Base-by-base conservation (phyloP, 2,888 invertebrate genomes). In the Pollenia griseotomentosa region DNA sequence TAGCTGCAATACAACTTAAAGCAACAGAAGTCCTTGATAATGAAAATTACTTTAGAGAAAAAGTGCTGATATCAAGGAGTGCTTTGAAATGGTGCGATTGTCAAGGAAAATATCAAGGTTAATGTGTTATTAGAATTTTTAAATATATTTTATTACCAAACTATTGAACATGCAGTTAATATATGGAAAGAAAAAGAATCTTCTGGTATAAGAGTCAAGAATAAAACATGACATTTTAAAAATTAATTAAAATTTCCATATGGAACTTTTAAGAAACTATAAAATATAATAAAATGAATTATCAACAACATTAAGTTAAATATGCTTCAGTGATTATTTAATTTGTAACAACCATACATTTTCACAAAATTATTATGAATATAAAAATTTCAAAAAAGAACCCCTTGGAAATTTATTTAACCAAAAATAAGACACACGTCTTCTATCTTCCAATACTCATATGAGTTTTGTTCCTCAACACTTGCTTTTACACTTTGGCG, bases 321-420 rank as follows among this genome's bases (percentile, higher is more conserved):
- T 66, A 88, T 87, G 88, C 86, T 83, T 83, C 71, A 83, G 81
- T 85, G 85, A 74, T 85, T 88, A 71, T 71, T 86, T 86, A 83
- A 86, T 53, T 83, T 73, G 81, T 85, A 82, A 81, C 61, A 86
- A 85, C 65, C 71, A 80, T 8, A 53, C 33, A 33, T 33, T 5
- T 6, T 33, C 33, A 33, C 33, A 33, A 33, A 33, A 33, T 33
- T 33, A 33, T 33, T 33, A 33, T 33, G 33, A 33, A 33, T 33
- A 33, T 33, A 33, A 33, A 33, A 33, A 33, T 33, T 33, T 23
- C 44, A 78, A 42, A 14, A 63, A 51, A 51, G 40, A 71, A 71
- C 73, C 73, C 75, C 70, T 19, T 51, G 16, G 11, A 19, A 65
- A 55, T 55, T 55, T 55, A 65, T 48, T 51, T 48, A 51, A 71